Base-by-base conservation (phyloP, 2,113 vertebrate genomes). In the Charina bottae region DNA sequence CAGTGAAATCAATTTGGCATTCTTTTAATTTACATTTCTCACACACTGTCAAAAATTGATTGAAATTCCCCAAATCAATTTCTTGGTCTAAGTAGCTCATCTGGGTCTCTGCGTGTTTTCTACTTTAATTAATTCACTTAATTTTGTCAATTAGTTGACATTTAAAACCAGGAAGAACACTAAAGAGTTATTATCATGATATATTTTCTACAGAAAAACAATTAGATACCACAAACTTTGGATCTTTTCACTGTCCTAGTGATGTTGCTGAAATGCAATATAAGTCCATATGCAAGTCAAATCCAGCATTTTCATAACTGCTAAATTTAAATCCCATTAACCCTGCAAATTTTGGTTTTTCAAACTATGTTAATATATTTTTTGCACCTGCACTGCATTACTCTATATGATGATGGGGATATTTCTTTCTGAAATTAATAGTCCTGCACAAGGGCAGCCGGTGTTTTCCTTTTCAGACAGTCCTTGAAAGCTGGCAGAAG, bases 141-240 rank as follows among this genome's bases (percentile, higher is more conserved):
- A 59, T 89, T 84, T 93, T 85, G 59, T 64, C 92, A 93, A 59
- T 85, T 85, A 93, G 53, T 53, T 85, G 59, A 37, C 26, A 84
- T 90, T 55, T 8, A 23, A 62, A 88, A 24, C n/a, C 68, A 62
- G 85, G 46, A 83, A 9, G 2, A 37, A n/a, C 37, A 15, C 8
- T 37, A 54, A 42, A 46, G 33, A 21, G 28, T n/a, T 13, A 23
- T 64, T 88, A 28, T 55, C 19, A 49, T 54, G 59, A 24, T 42
- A 68, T 11, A 19, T 62, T 83, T 60, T 88, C 56, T 83, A 8
- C 49, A 15, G 17, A 46, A 84, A 83, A 78, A 55, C 62, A 1
- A 83, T 33, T 56, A 83, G n/a, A 54, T 56, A 62, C 15, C 24
- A 7, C 10, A 72, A 72, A 33, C 58, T 4, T 72, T 11, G 12